These are phyloP conservation scores for Scytalopus superciliaris DNA, from an alignment of 2,113 vertebrate genomes.

Conservation along the genomic window DNA sequence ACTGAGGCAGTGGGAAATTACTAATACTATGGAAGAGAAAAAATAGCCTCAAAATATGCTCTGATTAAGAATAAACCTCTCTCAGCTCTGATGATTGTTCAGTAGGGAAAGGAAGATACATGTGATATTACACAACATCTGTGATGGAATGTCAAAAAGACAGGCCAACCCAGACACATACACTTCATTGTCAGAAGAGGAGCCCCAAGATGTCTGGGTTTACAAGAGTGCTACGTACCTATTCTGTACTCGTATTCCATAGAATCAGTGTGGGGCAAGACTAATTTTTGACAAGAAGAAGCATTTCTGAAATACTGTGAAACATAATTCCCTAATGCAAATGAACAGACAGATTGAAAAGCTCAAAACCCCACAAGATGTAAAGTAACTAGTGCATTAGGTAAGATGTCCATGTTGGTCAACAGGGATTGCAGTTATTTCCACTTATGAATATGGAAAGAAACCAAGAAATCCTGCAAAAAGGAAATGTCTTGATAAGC, in stretches of 20 bases:
- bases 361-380: neutral
- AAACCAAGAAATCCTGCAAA: neutral
- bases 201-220: neutral
- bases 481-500: neutral
- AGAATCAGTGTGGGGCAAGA: neutral
- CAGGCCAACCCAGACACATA: neutral
- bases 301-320: neutral
- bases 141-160: neutral
- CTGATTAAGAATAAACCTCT: neutral
- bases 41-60: neutral
- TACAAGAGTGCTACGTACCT: neutral
- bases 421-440: neutral
- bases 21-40: neutral
- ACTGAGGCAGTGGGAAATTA: neutral
- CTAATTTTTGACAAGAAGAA: neutral
- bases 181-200: neutral
- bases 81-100: neutral
- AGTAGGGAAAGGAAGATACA: neutral
- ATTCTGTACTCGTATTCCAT: neutral
- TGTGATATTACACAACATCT: neutral
- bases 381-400: neutral
- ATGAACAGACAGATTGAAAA: neutral
- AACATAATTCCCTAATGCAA: neutral
- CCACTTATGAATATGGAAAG: neutral
- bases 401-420: neutral